These are phyloP conservation scores for Melinaea menophilus DNA, from an alignment of 2,888 invertebrate genomes.

Conservation along the genomic window DNA sequence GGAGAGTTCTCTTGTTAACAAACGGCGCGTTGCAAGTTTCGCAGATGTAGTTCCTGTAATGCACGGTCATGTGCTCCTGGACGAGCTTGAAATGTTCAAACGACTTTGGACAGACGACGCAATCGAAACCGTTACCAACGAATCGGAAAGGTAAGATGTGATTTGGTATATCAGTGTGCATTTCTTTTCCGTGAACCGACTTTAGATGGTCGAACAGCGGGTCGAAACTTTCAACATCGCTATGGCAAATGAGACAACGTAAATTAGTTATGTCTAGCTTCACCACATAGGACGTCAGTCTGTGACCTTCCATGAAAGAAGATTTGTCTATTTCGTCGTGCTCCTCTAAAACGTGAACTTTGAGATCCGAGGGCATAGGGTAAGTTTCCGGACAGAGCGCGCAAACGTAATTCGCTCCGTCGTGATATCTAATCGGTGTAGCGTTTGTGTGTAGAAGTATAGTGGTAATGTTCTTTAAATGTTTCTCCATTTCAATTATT, in stretches of 20 bases:
- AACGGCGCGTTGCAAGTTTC: conserved; percentile 42
- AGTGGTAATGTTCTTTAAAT: conserved; percentile 43
- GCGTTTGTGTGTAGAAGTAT: conserved; percentile 49
- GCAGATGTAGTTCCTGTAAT: conserved; percentile 47
- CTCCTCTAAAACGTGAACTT: conserved; percentile 23
- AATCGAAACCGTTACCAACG: conserved; percentile 34
- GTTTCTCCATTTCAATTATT: conserved; percentile 37
- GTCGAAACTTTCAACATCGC: conserved; percentile 27
- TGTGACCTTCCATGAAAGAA: conserved; percentile 43
- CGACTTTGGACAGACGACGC: conserved; percentile 34
- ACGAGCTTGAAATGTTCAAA: conserved; percentile 37
- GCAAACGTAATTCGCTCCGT: conserved; percentile 23
- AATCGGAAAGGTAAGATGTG: conserved; percentile 51
- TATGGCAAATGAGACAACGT: conserved; percentile 32
- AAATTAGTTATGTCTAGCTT: conserved; percentile 50
- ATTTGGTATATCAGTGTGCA: conserved; percentile 38
- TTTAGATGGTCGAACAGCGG: conserved; percentile 31
- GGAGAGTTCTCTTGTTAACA: conserved; percentile 36
- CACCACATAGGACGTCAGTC: conserved; percentile 44
- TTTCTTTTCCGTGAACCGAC: conserved; percentile 32
- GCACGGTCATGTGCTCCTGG: conserved; percentile 46
- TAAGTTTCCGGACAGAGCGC: conserved; percentile 25
- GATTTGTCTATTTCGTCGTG: conserved; percentile 27
- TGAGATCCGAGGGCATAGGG: conserved; percentile 21
- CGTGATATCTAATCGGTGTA: conserved; percentile 43